Conservation (phyloP, 2,888 invertebrate species). For the Andrena hattorfiana region DNA sequence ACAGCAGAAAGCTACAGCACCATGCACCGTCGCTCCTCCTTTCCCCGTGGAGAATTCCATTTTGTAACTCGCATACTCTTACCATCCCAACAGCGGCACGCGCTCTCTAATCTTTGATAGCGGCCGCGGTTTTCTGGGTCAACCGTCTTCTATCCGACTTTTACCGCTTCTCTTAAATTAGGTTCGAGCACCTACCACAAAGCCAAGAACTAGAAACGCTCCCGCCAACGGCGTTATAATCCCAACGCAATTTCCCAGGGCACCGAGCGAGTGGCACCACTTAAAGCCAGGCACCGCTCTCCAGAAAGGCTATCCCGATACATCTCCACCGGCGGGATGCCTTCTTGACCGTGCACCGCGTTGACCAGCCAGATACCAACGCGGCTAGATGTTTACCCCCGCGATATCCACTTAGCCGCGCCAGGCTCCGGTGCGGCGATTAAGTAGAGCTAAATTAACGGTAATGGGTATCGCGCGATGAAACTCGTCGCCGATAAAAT, state of each 20-base stretch:
- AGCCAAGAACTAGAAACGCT: constrained; percentile 43
- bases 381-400: constrained; percentile 52
- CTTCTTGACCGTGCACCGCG: constrained; percentile 22
- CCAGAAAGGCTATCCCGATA: constrained; percentile 12
- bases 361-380: constrained; percentile 24
- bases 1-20: not conserved
- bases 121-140: constrained; percentile 36
- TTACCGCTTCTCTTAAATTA: constrained; percentile 53
- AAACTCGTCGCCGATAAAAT: constrained; percentile 76
- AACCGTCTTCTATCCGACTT: constrained; percentile 40
- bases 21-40: not conserved
- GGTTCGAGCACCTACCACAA: constrained; percentile 44
- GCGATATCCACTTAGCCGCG: constrained; percentile 49
- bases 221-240: constrained; percentile 43
- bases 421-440: constrained; percentile 25
- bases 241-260: constrained; percentile 49
- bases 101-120: constrained; percentile 46
- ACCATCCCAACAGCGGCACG: constrained; percentile 32
- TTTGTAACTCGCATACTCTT: constrained; percentile 42
- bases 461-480: constrained; percentile 74
- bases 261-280: not conserved
- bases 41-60: constrained; percentile 33
- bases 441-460: constrained; percentile 74
- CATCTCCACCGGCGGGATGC: not conserved
- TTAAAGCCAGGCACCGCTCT: constrained; percentile 11